Percentiles rank a stretch among this genome's conserved stretches.
Conservation (phyloP, 2,797 vertebrate species). For the Enoplosus armatus region DNA sequence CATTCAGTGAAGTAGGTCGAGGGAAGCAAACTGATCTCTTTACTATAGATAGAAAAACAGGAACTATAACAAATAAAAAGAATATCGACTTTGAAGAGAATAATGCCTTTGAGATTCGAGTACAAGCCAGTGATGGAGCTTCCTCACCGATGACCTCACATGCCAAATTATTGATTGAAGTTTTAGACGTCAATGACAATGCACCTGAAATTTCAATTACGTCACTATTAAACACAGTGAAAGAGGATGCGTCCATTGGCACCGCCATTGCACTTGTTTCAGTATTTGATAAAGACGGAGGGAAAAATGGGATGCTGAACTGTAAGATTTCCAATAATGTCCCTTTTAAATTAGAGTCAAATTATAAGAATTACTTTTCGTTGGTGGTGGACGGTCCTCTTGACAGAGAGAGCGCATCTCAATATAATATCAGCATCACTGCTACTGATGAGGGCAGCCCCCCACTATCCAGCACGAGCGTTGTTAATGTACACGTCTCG, state of each 20-base stretch:
- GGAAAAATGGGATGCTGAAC: constrained; percentile 85
- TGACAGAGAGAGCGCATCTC: constrained; percentile 85
- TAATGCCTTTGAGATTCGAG: constrained; percentile 72
- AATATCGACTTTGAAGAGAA: constrained; percentile 73
- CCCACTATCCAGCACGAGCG: constrained; percentile 84
- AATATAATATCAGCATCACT: constrained; percentile 88
- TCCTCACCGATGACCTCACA: constrained; percentile 67
- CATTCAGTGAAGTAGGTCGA: constrained; percentile 60
- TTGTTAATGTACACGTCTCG: constrained; percentile 84
- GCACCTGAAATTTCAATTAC: constrained; percentile 82
- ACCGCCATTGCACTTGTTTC: constrained; percentile 91
- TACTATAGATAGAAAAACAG: constrained; percentile 80
- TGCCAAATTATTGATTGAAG: constrained; percentile 79
- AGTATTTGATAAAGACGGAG: constrained; percentile 89
- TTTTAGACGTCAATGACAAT: constrained; percentile 83
- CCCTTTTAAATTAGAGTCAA: constrained; percentile 89
- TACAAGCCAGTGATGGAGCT: constrained; percentile 78
- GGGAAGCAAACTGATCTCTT: constrained; percentile 78
- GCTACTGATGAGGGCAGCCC: constrained; percentile 89
- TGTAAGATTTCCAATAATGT: constrained; percentile 81
- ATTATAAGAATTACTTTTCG: constrained; percentile 90
- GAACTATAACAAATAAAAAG: constrained; percentile 80
- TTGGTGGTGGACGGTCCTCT: constrained; percentile 87
- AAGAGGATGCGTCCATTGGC: constrained; percentile 84
- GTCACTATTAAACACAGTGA: constrained; percentile 85